Percentiles rank a stretch among this genome's conserved stretches.
phyloP scores from a whole-genome alignment of 2,797 vertebrate species.

The Enteromius trimaculatus region DNA sequence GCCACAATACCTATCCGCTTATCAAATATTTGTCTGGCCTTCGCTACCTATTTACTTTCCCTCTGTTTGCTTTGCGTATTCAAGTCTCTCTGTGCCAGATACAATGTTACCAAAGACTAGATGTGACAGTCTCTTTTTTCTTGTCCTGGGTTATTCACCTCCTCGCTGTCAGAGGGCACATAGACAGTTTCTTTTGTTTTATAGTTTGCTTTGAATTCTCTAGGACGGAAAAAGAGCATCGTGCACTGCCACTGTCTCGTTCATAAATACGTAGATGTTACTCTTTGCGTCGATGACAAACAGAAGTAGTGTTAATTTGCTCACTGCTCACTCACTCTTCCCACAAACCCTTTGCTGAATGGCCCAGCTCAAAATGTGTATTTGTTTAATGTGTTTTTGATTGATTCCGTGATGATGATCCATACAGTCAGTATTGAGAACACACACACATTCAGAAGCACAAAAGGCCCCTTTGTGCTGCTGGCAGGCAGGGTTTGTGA shows the following conservation, averaged over 20 bases:
- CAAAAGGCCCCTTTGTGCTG: constrained; percentile 75
- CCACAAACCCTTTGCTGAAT: constrained; percentile 43
- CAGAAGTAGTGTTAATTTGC: constrained; percentile 52
- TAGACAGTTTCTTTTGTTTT: constrained; percentile 19
- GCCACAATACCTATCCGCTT: constrained; percentile 78
- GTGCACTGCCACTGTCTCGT: not conserved
- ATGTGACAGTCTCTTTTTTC: constrained; percentile 58
- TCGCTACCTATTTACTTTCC: constrained; percentile 84
- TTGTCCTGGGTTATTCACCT: constrained; percentile 62
- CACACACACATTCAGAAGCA: constrained; percentile 58
- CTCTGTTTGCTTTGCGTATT: constrained; percentile 84
- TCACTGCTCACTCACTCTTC: constrained; percentile 36
- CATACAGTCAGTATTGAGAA: constrained; percentile 64
- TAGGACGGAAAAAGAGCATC: not conserved
- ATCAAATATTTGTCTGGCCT: constrained; percentile 91
- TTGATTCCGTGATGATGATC: constrained; percentile 72
- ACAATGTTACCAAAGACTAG: constrained; percentile 74
- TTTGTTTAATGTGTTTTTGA: constrained; percentile 74
- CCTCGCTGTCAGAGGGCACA: constrained; percentile 24
- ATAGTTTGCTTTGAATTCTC: constrained; percentile 1
- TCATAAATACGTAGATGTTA: constrained; percentile 11
- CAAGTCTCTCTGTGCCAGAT: constrained; percentile 74
- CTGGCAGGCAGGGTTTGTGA: constrained; percentile 60
- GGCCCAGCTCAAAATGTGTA: constrained; percentile 59
- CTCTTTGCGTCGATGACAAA: constrained; percentile 49